Conservation (phyloP, 2,888 invertebrate genomes). For the Actias luna region DNA sequence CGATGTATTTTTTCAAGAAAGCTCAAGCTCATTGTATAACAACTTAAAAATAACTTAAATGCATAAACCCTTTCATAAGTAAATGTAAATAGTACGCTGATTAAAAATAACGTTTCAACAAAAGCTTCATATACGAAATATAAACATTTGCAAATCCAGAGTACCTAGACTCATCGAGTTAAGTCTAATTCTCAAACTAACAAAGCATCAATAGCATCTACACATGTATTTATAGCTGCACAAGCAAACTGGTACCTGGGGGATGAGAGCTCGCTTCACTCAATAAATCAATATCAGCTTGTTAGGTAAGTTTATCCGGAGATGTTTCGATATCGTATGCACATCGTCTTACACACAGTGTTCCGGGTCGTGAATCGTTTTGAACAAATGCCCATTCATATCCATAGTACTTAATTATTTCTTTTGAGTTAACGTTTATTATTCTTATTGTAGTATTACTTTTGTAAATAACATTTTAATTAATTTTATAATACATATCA, state of each 20-base stretch:
- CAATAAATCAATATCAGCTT: slow-evolving; percentile 71
- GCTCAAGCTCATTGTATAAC: too few species aligned
- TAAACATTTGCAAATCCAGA: slow-evolving; percentile 3
- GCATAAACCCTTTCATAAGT: background rate
- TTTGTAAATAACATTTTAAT: too few species aligned
- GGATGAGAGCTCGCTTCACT: slow-evolving; percentile 41
- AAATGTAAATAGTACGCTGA: background rate
- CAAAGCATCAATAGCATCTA: background rate
- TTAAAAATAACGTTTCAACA: background rate
- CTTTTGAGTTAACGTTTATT: too few species aligned
- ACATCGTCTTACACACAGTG: slow-evolving; percentile 50
- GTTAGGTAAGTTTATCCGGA: slow-evolving; percentile 70
- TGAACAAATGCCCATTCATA: too few species aligned
- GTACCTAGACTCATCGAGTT: background rate
- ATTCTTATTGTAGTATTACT: too few species aligned
- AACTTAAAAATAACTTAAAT: background rate
- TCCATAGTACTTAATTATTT: too few species aligned
- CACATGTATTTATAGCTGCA: slow-evolving; percentile 15
- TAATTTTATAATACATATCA: too few species aligned
- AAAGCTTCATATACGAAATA: background rate
- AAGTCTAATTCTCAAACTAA: slow-evolving; percentile 12
- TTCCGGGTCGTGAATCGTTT: background rate
- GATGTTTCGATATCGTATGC: slow-evolving; percentile 61
- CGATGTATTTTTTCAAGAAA: too few species aligned
- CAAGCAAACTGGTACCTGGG: slow-evolving; percentile 50